Base-by-base conservation (phyloP, 92 coral and sea anemone species). In the Pocillopora grandis region DNA sequence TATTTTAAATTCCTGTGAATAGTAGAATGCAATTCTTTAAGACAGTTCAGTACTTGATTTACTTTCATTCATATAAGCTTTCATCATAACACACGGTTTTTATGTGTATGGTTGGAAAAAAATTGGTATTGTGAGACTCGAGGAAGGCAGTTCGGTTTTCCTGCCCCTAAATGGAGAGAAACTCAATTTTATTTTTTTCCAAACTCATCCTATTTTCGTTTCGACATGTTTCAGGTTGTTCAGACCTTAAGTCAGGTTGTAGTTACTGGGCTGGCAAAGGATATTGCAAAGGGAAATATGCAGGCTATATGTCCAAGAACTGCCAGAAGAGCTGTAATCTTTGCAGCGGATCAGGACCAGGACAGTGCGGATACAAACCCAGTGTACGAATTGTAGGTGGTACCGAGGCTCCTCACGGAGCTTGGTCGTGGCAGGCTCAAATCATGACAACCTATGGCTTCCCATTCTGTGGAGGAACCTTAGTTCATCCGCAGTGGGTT, bases 351-450 rank as follows among this genome's bases (percentile, higher is more conserved):
- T 42, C 52, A 5, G 80, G 80, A 35, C 36, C 83, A 55, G 75
- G 52, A 16, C 62, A 15, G 14, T 79, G 83, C 27, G 83, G 83
- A 2, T 79, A 72, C 80, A 71, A 69, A 86, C 89, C 85, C 42
- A 79, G 65, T 20, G 55, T 52, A 17, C 81, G 91, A 20, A 89
- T 89, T 61, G 91, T 89, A 0, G 91, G 91, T 79, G 91, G 91
- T 10, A 84, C 88, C 17, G 88, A 84, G 80, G 91, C 91, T 5
- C 91, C 91, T 1, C 27, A 74, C 63, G 88, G 91, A 76, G 88
- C 88, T 48, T 83, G 88, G 85, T 88, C 91, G 36, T 88, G 91
- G 91, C 85, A 89, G 56, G 92, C 89, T 27, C 82, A 76, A 62
- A 31, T 89, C 9, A 79, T 86, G 58, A 15, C 86, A 12, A 17